phyloP scores from a whole-genome alignment of 2,113 vertebrate genomes.

The Macrotis lagotis region DNA sequence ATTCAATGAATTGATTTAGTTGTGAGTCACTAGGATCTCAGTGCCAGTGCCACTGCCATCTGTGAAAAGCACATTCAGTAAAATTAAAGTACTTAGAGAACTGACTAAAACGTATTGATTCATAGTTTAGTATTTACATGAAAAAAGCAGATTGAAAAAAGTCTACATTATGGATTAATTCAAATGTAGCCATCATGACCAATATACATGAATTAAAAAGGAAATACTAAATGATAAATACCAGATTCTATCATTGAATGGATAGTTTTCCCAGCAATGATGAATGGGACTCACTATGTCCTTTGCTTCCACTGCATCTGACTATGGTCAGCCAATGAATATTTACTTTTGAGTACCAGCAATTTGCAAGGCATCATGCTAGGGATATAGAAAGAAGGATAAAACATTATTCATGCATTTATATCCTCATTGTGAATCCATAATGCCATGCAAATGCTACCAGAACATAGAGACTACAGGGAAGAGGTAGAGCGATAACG shows the following conservation, averaged over 20 bases:
- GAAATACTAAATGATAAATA: neutral
- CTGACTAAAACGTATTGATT: neutral
- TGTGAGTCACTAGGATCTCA: neutral
- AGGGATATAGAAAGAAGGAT: neutral
- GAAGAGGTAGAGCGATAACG: no score
- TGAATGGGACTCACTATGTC: neutral
- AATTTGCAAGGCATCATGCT: neutral
- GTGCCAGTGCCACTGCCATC: neutral
- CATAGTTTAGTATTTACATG: neutral
- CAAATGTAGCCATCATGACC: neutral
- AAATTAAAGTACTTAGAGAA: neutral
- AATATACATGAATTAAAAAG: neutral
- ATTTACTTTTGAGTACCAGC: neutral
- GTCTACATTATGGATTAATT: neutral
- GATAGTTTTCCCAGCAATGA: neutral
- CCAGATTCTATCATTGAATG: neutral
- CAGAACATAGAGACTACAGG: no score
- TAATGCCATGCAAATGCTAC: neutral
- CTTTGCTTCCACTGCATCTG: neutral
- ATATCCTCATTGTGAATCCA: neutral
- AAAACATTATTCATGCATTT: neutral
- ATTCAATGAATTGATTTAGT: slow-evolving; percentile 45
- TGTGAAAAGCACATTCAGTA: neutral
- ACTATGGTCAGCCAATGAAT: neutral
- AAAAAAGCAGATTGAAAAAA: neutral